Evolutionary conservation across 1,140 invertebrate species (phyloP).

Genomic region (Magallana ariakensis): DNA sequence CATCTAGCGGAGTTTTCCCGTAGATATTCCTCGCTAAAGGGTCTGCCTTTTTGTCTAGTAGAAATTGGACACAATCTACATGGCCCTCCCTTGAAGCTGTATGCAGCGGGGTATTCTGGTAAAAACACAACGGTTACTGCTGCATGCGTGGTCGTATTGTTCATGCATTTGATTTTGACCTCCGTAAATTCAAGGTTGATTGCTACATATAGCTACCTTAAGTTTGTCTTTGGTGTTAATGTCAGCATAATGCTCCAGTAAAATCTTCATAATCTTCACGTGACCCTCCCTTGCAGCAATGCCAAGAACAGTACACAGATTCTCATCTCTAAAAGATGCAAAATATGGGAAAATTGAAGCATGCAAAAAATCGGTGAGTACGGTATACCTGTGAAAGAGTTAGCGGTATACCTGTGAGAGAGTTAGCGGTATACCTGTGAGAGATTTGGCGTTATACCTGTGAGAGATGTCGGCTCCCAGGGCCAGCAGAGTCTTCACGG

Average conservation of each 20-base stretch:
- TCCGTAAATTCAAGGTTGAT: background rate
- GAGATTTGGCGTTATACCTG: slow-evolving; percentile 10
- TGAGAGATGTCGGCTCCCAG: slow-evolving; percentile 47
- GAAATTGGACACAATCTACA: slow-evolving; percentile 44
- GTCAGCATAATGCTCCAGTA: slow-evolving; percentile 51
- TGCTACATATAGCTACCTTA: slow-evolving; percentile 39
- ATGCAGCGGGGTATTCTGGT: slow-evolving; percentile 53
- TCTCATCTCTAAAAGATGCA: slow-evolving; percentile 49
- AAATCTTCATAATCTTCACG: slow-evolving; percentile 43
- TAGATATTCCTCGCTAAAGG: slow-evolving; percentile 38
- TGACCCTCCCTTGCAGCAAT: slow-evolving; percentile 46
- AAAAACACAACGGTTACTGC: background rate
- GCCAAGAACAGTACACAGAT: slow-evolving; percentile 43
- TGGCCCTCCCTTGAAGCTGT: slow-evolving; percentile 44
- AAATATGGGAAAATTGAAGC: no score
- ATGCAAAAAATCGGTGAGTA: no score
- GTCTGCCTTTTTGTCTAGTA: slow-evolving; percentile 39
- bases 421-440: no score
- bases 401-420: no score
- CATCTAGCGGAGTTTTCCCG: slow-evolving; percentile 47
- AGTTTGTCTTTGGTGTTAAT: slow-evolving; percentile 47
- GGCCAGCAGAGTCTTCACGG: slow-evolving; percentile 36
- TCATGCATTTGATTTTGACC: background rate
- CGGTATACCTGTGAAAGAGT: no score
- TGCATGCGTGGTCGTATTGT: background rate